phyloP scores from a whole-genome alignment of 1,140 invertebrate species.

The Leptonema lineaticorne region DNA sequence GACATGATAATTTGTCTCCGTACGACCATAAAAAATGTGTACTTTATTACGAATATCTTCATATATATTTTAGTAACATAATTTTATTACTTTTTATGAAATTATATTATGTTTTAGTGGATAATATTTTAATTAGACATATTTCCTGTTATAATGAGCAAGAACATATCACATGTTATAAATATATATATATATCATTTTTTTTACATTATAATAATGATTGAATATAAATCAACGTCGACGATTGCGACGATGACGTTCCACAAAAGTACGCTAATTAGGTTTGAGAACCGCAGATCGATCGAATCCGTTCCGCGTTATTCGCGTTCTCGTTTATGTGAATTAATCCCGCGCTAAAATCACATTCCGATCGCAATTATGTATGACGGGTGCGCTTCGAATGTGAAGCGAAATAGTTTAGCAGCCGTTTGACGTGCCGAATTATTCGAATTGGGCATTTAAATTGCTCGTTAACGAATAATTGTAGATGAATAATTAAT shows the following conservation, averaged over 20 bases:
- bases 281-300: neutral
- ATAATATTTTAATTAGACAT: too few species aligned
- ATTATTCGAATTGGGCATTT: slow-evolving; percentile 26
- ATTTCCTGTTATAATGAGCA: too few species aligned
- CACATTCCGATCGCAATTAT: slow-evolving; percentile 1
- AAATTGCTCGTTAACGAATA: slow-evolving; percentile 20
- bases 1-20: too few species aligned
- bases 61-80: too few species aligned
- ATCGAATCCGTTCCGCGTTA: neutral
- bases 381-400: neutral
- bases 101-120: too few species aligned
- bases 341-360: neutral
- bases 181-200: too few species aligned
- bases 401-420: slow-evolving; percentile 15
- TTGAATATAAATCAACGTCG: too few species aligned
- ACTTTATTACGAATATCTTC: too few species aligned
- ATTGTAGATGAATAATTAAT: neutral
- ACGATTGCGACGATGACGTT: neutral
- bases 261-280: neutral
- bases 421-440: slow-evolving; percentile 5
- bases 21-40: too few species aligned
- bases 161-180: too few species aligned
- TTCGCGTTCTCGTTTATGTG: neutral
- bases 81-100: too few species aligned
- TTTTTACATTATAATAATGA: too few species aligned